Base-by-base conservation (phyloP, 1,140 invertebrate species). In the Megathymus violae region DNA sequence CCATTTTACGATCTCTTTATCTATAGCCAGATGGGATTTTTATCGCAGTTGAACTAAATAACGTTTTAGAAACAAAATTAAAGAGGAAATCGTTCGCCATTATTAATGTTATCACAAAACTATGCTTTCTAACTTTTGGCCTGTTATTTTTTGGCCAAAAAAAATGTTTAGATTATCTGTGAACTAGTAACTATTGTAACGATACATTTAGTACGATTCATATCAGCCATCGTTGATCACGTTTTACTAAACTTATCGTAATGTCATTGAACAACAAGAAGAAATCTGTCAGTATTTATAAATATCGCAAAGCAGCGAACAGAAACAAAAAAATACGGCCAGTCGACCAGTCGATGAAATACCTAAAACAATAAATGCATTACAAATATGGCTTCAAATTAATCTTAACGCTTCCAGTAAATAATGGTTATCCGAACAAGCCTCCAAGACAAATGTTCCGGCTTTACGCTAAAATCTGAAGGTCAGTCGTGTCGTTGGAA, bases 401-500 rank as follows among this genome's bases (percentile, higher is more conserved):
- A n/a, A n/a, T n/a, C 38, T 36, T 7, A 47, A 44, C 17, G 16
- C 17, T 60, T 15, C 46, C 43, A 51, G 34, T 58, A 58, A 66
- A 73, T 43, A 63, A 76, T 69, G 59, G 74, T 74, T 78, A 73
- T 73, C 61, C 72, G 62, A 54, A 64, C 64, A 75, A 64, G 54
- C 50, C 71, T 76, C 73, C 70, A 61, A 69, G 73, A 76, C 67
- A 77, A 85, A 84, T 79, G 74, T 77, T 78, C 75, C 74, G 78
- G 71, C 65, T 80, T 60, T 74, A 76, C 75, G 73, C 67, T 84
- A 80, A 85, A 76, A 74, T 64, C 71, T 79, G 85, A 88, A 85
- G 85, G 83, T 84, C 83, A 78, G n/a, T n/a, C n/a, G 27, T 48
- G 69, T 54, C 44, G 62, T 72, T 85, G 78, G 82, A 85, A 86